Conservation (phyloP, 2,113 vertebrate species). For the Oreocharis arfaki region DNA sequence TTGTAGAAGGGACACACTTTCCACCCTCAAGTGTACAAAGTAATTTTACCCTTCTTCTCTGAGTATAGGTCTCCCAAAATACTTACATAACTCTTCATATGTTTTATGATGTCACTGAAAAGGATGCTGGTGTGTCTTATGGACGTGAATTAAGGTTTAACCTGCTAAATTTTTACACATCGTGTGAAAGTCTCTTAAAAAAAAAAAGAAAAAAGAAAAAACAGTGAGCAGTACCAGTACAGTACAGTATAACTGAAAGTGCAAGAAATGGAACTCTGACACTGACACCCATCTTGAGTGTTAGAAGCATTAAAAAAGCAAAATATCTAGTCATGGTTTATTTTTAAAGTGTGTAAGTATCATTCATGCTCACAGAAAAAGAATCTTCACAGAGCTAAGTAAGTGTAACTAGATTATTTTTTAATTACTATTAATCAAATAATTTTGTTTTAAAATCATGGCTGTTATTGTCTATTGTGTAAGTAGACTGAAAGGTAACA, state of each 20-base stretch:
- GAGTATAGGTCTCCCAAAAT: neutral
- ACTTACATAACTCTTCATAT: neutral
- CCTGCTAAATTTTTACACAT: neutral
- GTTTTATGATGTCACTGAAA: neutral
- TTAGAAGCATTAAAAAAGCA: neutral
- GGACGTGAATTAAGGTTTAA: neutral
- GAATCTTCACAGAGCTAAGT: neutral
- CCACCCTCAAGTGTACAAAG: neutral
- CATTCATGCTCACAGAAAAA: neutral
- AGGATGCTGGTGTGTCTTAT: neutral
- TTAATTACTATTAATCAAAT: neutral
- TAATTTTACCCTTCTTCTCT: neutral
- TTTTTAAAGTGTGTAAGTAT: neutral
- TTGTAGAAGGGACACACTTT: neutral
- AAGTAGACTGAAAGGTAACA: neutral
- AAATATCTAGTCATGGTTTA: neutral
- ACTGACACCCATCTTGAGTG: neutral
- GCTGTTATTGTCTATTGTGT: neutral
- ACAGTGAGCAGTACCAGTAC: fast-evolving
- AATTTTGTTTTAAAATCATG: neutral
- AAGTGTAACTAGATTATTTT: neutral
- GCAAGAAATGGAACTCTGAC: neutral
- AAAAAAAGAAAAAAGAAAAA: fast-evolving
- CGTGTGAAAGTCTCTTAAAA: neutral
- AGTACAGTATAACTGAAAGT: neutral